phyloP scores from a whole-genome alignment of 92 coral and sea anemone genomes.

The Micromussa lordhowensis region DNA sequence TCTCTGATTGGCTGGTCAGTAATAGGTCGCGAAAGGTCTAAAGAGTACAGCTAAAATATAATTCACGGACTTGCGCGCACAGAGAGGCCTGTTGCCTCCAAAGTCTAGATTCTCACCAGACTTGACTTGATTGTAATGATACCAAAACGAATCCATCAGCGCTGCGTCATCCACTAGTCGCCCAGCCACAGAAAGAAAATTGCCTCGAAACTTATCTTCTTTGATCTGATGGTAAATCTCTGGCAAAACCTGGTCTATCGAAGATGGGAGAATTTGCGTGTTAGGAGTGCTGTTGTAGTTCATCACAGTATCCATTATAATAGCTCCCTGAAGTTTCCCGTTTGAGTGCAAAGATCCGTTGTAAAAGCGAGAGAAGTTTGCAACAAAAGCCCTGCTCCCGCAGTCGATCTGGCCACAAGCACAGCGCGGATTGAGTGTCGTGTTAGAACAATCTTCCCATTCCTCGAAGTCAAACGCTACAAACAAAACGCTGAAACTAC shows the following conservation, averaged over 20 bases:
- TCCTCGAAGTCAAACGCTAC: slow-evolving; percentile 85
- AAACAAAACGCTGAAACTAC: slow-evolving; percentile 71
- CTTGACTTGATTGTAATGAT: slow-evolving; percentile 6
- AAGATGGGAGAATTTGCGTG: slow-evolving; percentile 65
- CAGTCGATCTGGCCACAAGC: slow-evolving; percentile 50
- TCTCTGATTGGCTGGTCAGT: too few species aligned
- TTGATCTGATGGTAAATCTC: slow-evolving; percentile 45
- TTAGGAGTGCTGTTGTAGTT: slow-evolving; percentile 68
- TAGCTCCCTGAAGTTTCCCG: slow-evolving; percentile 78
- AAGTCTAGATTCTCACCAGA: slow-evolving; percentile 14
- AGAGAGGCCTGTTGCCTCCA: not conserved
- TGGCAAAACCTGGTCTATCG: not conserved
- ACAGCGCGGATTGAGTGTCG: slow-evolving; percentile 5
- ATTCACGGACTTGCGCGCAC: not conserved
- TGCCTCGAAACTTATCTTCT: slow-evolving; percentile 65
- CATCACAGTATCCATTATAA: slow-evolving; percentile 78
- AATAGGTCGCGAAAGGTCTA: too few species aligned
- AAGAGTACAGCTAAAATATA: too few species aligned
- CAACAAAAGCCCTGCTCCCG: slow-evolving; percentile 77
- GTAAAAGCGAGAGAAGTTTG: slow-evolving; percentile 68
- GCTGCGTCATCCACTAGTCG: slow-evolving; percentile 53
- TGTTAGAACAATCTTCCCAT: slow-evolving; percentile 53
- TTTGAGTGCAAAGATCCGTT: slow-evolving; percentile 40
- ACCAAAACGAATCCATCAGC: slow-evolving; percentile 1
- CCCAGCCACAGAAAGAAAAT: slow-evolving; percentile 74